Conservation (phyloP, 2,797 vertebrate species). For the Catharus ustulatus region DNA sequence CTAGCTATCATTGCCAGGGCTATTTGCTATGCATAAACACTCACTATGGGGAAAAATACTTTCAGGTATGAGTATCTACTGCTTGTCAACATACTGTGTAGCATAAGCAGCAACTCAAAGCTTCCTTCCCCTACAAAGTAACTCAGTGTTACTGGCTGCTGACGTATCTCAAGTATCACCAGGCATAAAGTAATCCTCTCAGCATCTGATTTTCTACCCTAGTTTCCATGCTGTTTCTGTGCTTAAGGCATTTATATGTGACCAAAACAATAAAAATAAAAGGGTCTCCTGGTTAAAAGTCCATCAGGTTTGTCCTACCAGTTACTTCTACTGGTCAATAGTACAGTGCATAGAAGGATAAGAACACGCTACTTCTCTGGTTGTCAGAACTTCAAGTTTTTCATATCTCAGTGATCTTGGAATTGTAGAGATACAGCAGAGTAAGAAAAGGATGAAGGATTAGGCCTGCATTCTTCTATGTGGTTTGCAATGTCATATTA, state of each 20-base stretch:
- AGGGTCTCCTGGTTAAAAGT: not conserved
- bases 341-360: not conserved
- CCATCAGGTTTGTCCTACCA: not conserved
- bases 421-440: not conserved
- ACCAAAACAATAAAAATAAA: not conserved
- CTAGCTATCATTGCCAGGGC: not conserved
- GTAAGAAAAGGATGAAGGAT: not conserved
- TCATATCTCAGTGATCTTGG: fast-evolving
- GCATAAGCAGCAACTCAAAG: not conserved
- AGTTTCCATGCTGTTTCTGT: not conserved
- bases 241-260: not conserved
- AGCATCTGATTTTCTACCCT: not conserved
- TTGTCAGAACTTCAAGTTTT: not conserved
- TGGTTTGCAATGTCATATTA: not conserved
- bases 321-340: not conserved
- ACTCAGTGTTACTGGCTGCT: not conserved
- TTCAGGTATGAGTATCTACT: not conserved
- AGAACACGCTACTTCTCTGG: not conserved
- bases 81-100: not conserved
- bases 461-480: not conserved
- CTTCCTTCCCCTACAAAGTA: not conserved
- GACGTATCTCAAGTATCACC: not conserved
- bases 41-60: not conserved
- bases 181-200: not conserved
- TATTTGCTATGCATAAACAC: not conserved